Conservation (phyloP, 1,140 invertebrate species). For the Lepidurus couesii region DNA sequence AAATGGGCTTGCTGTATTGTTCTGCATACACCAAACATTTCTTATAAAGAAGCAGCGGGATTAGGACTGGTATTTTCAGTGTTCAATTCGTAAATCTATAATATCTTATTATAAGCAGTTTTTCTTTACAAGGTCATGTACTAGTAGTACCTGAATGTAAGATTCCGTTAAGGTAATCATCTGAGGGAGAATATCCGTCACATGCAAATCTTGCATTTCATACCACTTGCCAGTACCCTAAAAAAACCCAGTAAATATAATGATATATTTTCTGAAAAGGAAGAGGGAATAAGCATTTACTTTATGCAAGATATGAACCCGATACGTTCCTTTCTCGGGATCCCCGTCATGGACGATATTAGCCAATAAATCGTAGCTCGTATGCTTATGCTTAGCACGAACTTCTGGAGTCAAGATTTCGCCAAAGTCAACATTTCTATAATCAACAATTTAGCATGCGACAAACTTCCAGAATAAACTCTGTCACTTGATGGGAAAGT, state of each 20-base stretch:
- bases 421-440: slow-evolving; percentile 92
- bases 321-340: slow-evolving; percentile 86
- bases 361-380: slow-evolving; percentile 92
- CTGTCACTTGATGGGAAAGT: slow-evolving; percentile 96
- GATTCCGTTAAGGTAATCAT: slow-evolving; percentile 99
- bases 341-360: slow-evolving; percentile 99
- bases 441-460: slow-evolving; percentile 41
- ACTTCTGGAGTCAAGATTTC: slow-evolving; percentile 85
- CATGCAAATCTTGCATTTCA: slow-evolving; percentile 98
- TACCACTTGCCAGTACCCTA: slow-evolving; percentile 72
- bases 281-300: slow-evolving; percentile 49
- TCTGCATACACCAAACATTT: neutral
- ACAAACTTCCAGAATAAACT: slow-evolving; percentile 32
- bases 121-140: neutral
- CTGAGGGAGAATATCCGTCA: slow-evolving; percentile 94
- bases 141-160: slow-evolving; percentile 74
- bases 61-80: neutral
- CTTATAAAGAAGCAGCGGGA: neutral
- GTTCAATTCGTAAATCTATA: neutral
- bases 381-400: slow-evolving; percentile 67
- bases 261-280: slow-evolving; percentile 25
- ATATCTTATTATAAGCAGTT: neutral
- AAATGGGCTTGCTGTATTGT: neutral
- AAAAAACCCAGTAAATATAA: slow-evolving; percentile 23
- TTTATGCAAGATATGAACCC: slow-evolving; percentile 92